Evolutionary conservation across 2,888 invertebrate genomes (phyloP), one percentile per base, ranked within the genome.

Genomic region (Stenodema calcarata): DNA sequence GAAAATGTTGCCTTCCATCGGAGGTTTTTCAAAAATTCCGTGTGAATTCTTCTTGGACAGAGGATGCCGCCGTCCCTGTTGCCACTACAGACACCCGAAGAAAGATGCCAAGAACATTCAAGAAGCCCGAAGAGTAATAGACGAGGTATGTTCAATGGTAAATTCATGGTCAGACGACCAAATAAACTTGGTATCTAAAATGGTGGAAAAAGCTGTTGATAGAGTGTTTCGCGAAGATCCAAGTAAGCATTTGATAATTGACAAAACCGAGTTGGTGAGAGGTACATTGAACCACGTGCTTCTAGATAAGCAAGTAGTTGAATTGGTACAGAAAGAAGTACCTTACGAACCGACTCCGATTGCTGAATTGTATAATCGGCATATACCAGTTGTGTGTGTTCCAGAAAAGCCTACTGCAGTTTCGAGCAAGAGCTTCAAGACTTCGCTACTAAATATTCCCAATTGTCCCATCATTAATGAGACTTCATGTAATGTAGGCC

Each of bases 71-170:
- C 93, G 98, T 90, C 97, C 97, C 28, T 97, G 97, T 92, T 98
- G 98, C 92, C 97, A 98, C 92, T 98, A 96, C 91, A 95, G 96
- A 90, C 98, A 98, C 92, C 93, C 94, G 89, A 95, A 94, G 90
- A 92, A 96, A 73, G 75, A 86, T 18, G 75, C 28, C 0, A 70
- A 73, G 41, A 30, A 47, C 27, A 14, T 4, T 27, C 44, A 23
- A 47, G 47, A 44, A 0, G n/a, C 0, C n/a, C 16, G 16, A 12
- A 42, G 23, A 94, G 89, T 95, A 94, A 90, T 92, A 96, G 27
- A 18, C 62, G 23, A 62, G 62, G 62, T 62, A 23, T 11, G 62
- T 27, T 14, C 14, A 50, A 7, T 0, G 9, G 2, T 18, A 23
- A 73, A 79, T 50, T 23, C 28, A 4, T 78, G 44, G 42, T 78